Percentiles rank a stretch among this genome's conserved stretches.
Conservation (phyloP, 2,113 vertebrate genomes). For the Plecturocebus donacophilus region DNA sequence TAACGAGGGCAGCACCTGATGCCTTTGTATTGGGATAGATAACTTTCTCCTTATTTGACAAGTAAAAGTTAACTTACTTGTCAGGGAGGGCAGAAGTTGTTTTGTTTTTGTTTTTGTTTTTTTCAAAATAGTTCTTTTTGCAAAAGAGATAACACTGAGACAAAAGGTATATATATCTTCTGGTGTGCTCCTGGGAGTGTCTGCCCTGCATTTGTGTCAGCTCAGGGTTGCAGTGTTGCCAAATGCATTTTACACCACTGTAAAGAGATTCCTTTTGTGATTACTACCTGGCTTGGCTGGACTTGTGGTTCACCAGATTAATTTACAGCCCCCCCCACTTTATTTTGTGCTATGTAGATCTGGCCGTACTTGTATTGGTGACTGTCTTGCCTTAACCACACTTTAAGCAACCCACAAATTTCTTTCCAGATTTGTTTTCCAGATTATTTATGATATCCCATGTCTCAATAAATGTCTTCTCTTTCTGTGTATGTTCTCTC, state of each 20-base stretch:
- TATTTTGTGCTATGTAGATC: neutral
- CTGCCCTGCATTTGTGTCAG: slow-evolving; percentile 58
- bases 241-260: neutral
- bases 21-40: neutral
- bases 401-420: slow-evolving; percentile 23
- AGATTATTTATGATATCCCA: neutral
- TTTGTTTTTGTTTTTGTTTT: slow-evolving; percentile 35
- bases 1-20: neutral
- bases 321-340: neutral
- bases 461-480: neutral
- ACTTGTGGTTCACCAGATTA: neutral
- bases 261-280: slow-evolving; percentile 21
- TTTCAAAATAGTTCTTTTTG: slow-evolving; percentile 54
- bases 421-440: neutral
- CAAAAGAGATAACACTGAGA: slow-evolving; percentile 45
- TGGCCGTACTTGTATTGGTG: slow-evolving; percentile 1
- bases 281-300: neutral
- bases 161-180: neutral
- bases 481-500: neutral
- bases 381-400: slow-evolving; percentile 65
- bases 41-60: slow-evolving; percentile 47
- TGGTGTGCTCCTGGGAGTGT: slow-evolving; percentile 15
- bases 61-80: neutral
- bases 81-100: neutral
- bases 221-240: slow-evolving; percentile 57